These are phyloP conservation scores for Paramormyrops kingsleyae DNA, from an alignment of 2,113 vertebrate genomes.

Conservation along the genomic window DNA sequence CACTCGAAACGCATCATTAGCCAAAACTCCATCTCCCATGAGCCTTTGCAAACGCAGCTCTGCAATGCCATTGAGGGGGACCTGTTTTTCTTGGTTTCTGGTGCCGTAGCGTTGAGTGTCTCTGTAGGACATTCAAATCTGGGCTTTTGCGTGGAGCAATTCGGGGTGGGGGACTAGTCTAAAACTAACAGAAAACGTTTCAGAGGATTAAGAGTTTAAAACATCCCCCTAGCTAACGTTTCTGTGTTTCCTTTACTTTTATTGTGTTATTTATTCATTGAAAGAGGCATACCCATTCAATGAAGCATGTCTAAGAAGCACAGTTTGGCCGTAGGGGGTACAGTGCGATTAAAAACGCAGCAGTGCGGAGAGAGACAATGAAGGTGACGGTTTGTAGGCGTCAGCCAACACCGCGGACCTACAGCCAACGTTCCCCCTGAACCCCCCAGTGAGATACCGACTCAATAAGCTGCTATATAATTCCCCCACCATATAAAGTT, in stretches of 20 bases:
- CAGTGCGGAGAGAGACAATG: not conserved
- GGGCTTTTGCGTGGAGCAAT: not conserved
- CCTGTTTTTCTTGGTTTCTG: not conserved
- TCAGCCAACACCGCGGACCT: not conserved
- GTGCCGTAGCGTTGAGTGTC: not conserved
- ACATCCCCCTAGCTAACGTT: not conserved
- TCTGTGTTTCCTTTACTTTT: not conserved
- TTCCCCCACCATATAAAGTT: not conserved
- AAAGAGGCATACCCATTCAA: not conserved
- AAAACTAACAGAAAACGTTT: not conserved
- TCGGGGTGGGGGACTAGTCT: not conserved
- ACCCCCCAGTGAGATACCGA: not conserved
- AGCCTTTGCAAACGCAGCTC: conserved; percentile 15
- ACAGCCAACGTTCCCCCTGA: not conserved
- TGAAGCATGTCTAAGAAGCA: not conserved
- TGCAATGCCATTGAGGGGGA: conserved; percentile 17
- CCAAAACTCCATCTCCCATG: conserved; percentile 17
- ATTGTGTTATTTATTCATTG: not conserved
- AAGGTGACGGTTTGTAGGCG: not conserved
- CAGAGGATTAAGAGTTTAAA: not conserved
- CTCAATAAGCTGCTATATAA: not conserved
- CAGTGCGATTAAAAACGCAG: not conserved
- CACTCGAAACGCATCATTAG: not conserved
- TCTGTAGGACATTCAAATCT: not conserved
- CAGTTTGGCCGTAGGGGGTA: not conserved